Evolutionary conservation across 2,888 invertebrate genomes (phyloP).

Genomic region (Eupelmus urozonus): DNA sequence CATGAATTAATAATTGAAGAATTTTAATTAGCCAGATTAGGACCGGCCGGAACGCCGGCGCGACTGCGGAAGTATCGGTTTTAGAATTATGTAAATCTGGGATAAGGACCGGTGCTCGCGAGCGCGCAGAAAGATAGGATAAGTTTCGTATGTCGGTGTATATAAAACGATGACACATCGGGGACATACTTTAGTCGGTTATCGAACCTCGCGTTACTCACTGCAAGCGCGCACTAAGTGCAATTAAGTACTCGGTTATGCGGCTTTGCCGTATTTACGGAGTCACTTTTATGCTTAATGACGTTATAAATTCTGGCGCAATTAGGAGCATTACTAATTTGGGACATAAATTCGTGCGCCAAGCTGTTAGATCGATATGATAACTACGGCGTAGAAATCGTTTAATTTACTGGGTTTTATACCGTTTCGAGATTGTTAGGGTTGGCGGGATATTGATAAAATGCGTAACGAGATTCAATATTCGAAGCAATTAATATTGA

Average conservation of each 20-base stretch:
- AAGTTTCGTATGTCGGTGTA: conserved; percentile 35
- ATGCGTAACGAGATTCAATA: too few species aligned
- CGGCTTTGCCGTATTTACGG: conserved; percentile 18
- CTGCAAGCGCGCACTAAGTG: conserved; percentile 17
- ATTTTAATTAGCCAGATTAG: too few species aligned
- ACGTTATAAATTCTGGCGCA: conserved; percentile 3
- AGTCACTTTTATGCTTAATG: conserved; percentile 5
- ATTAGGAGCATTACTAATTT: conserved; percentile 13
- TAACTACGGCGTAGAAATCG: too few species aligned
- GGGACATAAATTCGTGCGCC: too few species aligned
- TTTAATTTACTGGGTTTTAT: too few species aligned
- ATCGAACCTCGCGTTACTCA: conserved; percentile 55
- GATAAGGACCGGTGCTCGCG: conserved; percentile 13
- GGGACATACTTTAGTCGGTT: conserved; percentile 49
- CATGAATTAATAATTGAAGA: too few species aligned
- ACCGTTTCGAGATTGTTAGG: too few species aligned
- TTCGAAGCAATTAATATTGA: too few species aligned
- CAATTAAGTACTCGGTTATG: conserved; percentile 44
- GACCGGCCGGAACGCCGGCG: too few species aligned
- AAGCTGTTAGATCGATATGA: too few species aligned
- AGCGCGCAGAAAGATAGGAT: conserved; percentile 8
- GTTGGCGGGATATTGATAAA: too few species aligned
- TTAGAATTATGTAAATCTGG: conserved; percentile 38
- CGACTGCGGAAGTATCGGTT: conserved; percentile 13
- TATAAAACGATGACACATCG: conserved; percentile 49